These are phyloP conservation scores for Phrynocephalus versicolor DNA, from an alignment of 2,113 vertebrate species.

Conservation along the genomic window DNA sequence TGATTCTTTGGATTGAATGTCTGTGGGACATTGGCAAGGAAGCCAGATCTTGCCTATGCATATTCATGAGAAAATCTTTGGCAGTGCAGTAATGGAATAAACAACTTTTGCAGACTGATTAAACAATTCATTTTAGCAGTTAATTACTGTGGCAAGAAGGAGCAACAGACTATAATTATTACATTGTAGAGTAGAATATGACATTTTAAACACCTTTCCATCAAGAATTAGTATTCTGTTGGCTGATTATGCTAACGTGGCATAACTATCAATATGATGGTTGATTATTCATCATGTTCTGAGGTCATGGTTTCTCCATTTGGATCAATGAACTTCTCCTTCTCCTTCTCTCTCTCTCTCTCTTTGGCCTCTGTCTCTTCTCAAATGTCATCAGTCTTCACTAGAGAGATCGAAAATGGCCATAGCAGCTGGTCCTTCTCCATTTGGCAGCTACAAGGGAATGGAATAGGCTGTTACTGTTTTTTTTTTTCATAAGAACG, in stretches of 20 bases:
- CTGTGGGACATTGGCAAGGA: not conserved
- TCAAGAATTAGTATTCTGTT: constrained; percentile 19
- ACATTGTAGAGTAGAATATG: constrained; percentile 33
- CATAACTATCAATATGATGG: constrained; percentile 9
- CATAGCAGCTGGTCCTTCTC: not conserved
- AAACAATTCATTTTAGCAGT: constrained; percentile 40
- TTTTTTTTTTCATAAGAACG: not conserved
- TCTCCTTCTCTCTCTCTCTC: not conserved
- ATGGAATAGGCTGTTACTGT: not conserved
- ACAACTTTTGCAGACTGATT: constrained; percentile 50
- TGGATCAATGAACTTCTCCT: not conserved
- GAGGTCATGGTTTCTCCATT: not conserved
- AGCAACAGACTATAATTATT: constrained; percentile 41
- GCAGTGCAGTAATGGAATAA: constrained; percentile 30
- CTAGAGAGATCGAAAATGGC: not conserved
- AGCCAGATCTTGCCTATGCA: constrained; percentile 24
- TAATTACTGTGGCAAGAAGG: constrained; percentile 52
- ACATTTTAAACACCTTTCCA: not conserved
- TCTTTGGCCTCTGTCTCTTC: not conserved
- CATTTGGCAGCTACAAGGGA: not conserved
- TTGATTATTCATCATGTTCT: not conserved
- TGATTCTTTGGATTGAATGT: not conserved
- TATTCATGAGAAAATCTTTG: constrained; percentile 40
- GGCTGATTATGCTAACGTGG: constrained; percentile 21
- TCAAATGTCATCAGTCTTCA: not conserved